Base-by-base conservation (phyloP, 2,888 invertebrate genomes). In the Mechanitis messenoides region DNA sequence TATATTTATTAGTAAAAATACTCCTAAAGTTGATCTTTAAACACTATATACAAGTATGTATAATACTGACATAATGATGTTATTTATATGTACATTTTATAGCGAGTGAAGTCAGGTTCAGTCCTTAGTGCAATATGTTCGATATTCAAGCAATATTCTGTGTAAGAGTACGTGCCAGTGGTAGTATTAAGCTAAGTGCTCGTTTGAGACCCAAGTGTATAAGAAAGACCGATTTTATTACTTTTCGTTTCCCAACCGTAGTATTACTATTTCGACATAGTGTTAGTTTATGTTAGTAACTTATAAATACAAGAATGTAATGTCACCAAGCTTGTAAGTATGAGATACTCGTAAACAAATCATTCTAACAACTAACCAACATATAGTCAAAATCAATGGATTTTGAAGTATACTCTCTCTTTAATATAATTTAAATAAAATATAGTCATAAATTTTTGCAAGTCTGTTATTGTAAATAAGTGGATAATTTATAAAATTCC, bases 121-220 rank as follows among this genome's bases (percentile, higher is more conserved):
- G 35, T 55, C 56, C 46, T 55, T 50, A 60, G 54, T 55, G 35
- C 42, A 50, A 38, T 46, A 33, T 63, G 50, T 61, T 56, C 58
- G 50, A 61, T 64, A 58, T 59, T 60, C 55, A 47, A 38, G 61
- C 59, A 64, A 60, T 61, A 60, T 56, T 59, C 56, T 55, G 56
- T 61, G 53, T 63, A 56, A 62, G 53, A 38, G 60, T 62, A 60
- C 60, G 66, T 60, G 64, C 58, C 59, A 60, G 54, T 35, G 61
- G 56, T 58, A 62, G 62, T 66, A 66, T 66, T 62, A 53, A 47
- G 62, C 62, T 62, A 64, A 66, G 64, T 62, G 64, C 64, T 60
- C 45, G 57, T 45, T 54, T 46, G n/a, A 50, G 9, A 20, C 42
- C 12, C 33, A 35, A 62, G 55, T 47, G 50, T 33, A 53, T 20